These are phyloP conservation scores for Lobophora halterata DNA, from an alignment of 2,888 invertebrate species.

Conservation along the genomic window DNA sequence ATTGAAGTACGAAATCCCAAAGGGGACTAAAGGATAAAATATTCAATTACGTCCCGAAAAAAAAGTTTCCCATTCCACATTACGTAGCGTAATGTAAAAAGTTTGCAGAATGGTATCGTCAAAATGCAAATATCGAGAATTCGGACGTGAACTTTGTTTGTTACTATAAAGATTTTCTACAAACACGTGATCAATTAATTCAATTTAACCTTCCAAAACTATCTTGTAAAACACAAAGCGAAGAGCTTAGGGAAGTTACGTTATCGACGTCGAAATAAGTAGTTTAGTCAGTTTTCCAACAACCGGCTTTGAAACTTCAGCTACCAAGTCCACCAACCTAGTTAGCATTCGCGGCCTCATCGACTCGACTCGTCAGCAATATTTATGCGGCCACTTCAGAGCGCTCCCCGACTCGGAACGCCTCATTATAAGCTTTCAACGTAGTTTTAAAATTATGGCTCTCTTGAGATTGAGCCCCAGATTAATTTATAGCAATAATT, in stretches of 20 bases:
- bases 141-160: conserved; percentile 31
- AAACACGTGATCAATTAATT: conserved; percentile 3
- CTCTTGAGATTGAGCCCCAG: conserved; percentile 45
- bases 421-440: conserved; percentile 62
- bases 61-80: conserved; percentile 46
- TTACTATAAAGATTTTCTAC: background rate
- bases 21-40: conserved; percentile 39
- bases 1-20: conserved; percentile 16
- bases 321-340: conserved; percentile 35
- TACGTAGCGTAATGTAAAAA: conserved; percentile 62
- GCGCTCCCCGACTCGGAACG: conserved; percentile 44
- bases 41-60: conserved; percentile 42
- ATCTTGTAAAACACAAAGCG: conserved; percentile 1
- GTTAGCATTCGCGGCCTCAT: conserved; percentile 48
- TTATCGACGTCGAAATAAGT: background rate
- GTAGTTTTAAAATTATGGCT: conserved; percentile 55
- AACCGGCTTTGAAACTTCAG: conserved; percentile 35
- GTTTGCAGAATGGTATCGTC: conserved; percentile 53
- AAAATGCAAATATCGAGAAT: conserved; percentile 58
- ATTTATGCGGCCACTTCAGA: conserved; percentile 54
- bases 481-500: conserved; percentile 49
- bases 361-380: conserved; percentile 48
- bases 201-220: too few relatives aligned
- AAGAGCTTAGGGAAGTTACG: background rate
- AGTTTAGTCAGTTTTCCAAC: conserved; percentile 22